These are phyloP conservation scores for Sanderia malayensis DNA, from an alignment of 30 jellyfish, hydroid and myxozoan species.

Conservation along the genomic window DNA sequence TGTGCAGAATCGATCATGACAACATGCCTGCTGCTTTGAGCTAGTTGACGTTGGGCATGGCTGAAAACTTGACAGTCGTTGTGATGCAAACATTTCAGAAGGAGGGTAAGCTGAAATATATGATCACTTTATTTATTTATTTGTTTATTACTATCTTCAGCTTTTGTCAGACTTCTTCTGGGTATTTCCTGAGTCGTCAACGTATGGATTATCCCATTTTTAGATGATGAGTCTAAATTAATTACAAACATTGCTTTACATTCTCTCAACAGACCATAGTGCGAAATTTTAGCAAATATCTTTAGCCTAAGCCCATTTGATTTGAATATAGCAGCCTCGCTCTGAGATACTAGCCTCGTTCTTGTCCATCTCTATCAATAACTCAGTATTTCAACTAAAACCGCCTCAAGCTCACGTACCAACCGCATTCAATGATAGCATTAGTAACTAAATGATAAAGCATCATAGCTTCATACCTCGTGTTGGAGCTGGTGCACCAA, in stretches of 20 bases:
- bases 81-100: conserved; percentile 51
- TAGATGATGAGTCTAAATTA: neutral
- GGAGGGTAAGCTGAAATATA: conserved; percentile 15
- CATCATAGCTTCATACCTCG: conserved; percentile 25
- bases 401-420: too few species aligned
- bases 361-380: too few species aligned
- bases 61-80: conserved; percentile 58
- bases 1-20: conserved; percentile 77
- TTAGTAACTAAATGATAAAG: too few species aligned
- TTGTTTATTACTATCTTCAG: neutral
- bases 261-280: too few species aligned
- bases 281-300: too few species aligned
- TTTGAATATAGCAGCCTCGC: too few species aligned
- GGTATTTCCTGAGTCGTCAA: neutral
- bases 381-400: too few species aligned
- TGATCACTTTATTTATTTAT: too few species aligned
- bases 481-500: conserved; percentile 62
- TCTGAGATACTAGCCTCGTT: too few species aligned
- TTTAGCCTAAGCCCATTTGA: too few species aligned
- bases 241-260: neutral
- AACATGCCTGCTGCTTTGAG: conserved; percentile 58
- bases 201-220: neutral
- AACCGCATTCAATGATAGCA: too few species aligned
- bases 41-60: conserved; percentile 54
- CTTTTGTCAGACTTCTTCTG: neutral